Base-by-base conservation (phyloP, 2,113 vertebrate species). In the Nestor notabilis region DNA sequence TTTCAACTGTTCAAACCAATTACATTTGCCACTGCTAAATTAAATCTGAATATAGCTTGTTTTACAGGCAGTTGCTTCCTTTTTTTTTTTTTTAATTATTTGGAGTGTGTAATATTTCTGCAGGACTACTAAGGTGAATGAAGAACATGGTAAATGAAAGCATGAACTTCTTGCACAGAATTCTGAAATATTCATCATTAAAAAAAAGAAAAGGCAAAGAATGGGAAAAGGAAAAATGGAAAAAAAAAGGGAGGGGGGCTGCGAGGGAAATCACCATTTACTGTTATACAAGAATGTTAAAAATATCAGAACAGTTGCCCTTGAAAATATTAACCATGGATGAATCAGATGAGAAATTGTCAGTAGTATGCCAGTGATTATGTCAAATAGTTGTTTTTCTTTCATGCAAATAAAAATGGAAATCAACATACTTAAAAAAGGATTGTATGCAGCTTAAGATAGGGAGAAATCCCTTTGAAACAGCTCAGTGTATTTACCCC, bases 371-470 rank as follows among this genome's bases (percentile, higher is more conserved):
- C 28, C 70, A 87, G 56, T 87, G 89, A 94, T 93, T 93, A 95
- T 80, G 37, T 87, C 33, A 96, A 96, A 96, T 93, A 94, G 89
- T 90, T 89, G 82, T 83, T 96, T 90, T 93, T 85, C 77, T 91
- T 96, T 93, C 56, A 68, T 79, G 81, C 47, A 95, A 93, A 95
- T 87, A 85, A 93, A 96, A 91, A 90, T 88, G 80, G 79, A 96
- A 97, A 96, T 93, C 86, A 87, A 46, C 44, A 52, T 83, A 91
- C 65, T 91, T 87, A 94, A 58, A 52, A 91, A 41, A 83, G 82
- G 63, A 77, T 85, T 90, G 53, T 49, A 77, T 90, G 72, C 47
- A 50, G 37, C 87, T 94, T 95, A 94, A 93, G 61, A 84, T 68
- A 83, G 11, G 35, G 27, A 90, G 47, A 95, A 93, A 93, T 53